Percentiles rank a stretch among this genome's conserved stretches.
Conservation (phyloP, 2,113 vertebrate species). For the Uria lomvia region DNA sequence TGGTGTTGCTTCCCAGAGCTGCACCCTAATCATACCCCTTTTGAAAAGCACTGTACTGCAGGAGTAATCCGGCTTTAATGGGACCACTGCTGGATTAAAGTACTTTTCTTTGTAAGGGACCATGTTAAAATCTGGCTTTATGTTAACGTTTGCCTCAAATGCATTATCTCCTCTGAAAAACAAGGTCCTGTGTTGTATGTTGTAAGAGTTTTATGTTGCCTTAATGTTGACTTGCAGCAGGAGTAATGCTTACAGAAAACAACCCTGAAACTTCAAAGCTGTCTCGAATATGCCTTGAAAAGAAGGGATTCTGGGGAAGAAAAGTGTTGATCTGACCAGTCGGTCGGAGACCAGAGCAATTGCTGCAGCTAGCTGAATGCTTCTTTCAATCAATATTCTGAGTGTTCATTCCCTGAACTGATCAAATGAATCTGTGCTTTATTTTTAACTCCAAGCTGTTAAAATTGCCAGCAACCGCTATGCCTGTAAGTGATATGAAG, state of each 20-base stretch:
- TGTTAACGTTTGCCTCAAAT: background rate
- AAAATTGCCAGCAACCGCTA: background rate
- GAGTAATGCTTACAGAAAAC: background rate
- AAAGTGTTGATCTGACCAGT: background rate
- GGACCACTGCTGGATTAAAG: background rate
- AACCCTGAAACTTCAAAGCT: background rate
- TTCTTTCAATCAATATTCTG: background rate
- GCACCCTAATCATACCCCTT: background rate
- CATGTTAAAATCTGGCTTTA: background rate
- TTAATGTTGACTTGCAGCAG: background rate
- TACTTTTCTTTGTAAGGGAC: background rate
- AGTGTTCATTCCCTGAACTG: background rate
- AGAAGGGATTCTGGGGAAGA: background rate
- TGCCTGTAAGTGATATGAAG: background rate
- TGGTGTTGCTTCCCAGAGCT: background rate
- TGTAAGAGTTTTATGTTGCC: background rate
- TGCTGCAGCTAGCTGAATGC: background rate
- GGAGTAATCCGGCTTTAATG: background rate
- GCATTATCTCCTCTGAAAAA: background rate
- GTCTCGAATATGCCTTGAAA: background rate
- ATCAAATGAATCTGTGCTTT: background rate
- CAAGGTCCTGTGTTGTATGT: background rate
- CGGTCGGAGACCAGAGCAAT: background rate
- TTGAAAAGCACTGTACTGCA: background rate
- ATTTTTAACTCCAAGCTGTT: background rate